Percentiles rank a stretch among this genome's conserved stretches.
phyloP scores from a whole-genome alignment of 37 sponge, comb jelly and placozoan species.

The Axinella damicornis region DNA sequence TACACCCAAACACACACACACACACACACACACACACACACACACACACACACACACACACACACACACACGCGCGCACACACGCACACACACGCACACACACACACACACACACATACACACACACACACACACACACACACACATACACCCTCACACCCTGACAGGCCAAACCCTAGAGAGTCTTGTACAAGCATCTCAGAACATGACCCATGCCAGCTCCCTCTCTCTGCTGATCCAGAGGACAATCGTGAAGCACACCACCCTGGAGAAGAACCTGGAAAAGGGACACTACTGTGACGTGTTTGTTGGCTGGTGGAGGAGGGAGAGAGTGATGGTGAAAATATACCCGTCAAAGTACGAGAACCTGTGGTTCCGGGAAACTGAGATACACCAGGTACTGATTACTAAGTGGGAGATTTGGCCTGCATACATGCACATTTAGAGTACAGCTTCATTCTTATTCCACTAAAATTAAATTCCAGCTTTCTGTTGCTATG shows the following conservation, averaged over 20 bases:
- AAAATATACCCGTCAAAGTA: slow-evolving; percentile 77
- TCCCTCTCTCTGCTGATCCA: slow-evolving; percentile 73
- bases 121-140: background rate
- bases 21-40: slow-evolving; percentile 15
- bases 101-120: background rate
- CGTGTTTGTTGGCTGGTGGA: slow-evolving; percentile 68
- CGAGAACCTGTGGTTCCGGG: slow-evolving; percentile 75
- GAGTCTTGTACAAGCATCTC: too few species aligned
- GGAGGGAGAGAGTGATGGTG: slow-evolving; percentile 76
- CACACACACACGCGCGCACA: background rate
- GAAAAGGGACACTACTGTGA: slow-evolving; percentile 73
- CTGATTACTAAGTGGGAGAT: too few species aligned
- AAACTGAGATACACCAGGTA: slow-evolving; percentile 74
- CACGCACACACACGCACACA: background rate
- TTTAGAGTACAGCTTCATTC: too few species aligned
- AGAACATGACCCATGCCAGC: background rate
- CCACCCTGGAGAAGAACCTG: slow-evolving; percentile 11
- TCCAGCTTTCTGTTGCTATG: too few species aligned
- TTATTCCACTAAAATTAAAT: too few species aligned
- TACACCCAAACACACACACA: too few species aligned
- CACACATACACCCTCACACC: background rate
- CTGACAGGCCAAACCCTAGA: background rate
- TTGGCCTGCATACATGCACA: too few species aligned
- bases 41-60: slow-evolving; percentile 19
- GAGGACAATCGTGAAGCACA: slow-evolving; percentile 61